phyloP scores from a whole-genome alignment of 2,888 invertebrate species.

The Microplitis deprimator region DNA sequence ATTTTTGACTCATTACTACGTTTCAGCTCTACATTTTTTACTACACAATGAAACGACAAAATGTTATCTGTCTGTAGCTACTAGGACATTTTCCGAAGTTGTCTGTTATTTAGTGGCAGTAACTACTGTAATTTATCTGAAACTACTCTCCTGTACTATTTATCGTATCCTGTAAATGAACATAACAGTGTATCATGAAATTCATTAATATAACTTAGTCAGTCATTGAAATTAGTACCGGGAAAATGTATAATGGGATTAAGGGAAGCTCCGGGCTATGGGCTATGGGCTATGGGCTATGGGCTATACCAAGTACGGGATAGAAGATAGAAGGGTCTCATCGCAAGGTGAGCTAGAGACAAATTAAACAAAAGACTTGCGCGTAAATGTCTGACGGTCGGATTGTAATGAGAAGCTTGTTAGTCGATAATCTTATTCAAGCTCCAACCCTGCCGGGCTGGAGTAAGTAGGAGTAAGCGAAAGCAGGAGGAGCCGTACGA shows the following conservation, averaged over 20 bases:
- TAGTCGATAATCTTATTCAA: slow-evolving; percentile 39
- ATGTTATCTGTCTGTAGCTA: too few species aligned
- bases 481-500: background rate
- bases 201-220: too few species aligned
- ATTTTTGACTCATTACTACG: background rate
- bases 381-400: slow-evolving; percentile 24
- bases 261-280: background rate
- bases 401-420: slow-evolving; percentile 37
- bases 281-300: background rate
- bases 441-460: background rate
- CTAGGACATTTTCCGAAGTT: too few species aligned
- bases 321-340: background rate
- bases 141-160: too few species aligned
- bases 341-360: background rate
- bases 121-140: too few species aligned
- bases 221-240: too few species aligned
- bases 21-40: too few species aligned
- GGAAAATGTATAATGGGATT: too few species aligned
- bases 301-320: too few species aligned
- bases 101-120: background rate
- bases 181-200: too few species aligned
- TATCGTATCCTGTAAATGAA: too few species aligned
- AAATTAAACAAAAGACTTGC: slow-evolving; percentile 27
- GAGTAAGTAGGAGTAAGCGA: background rate
- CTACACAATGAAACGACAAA: too few species aligned